Percentiles rank a stretch among this genome's conserved stretches.
phyloP scores from a whole-genome alignment of 2,113 vertebrate species.

The Edolisoma coerulescens region DNA sequence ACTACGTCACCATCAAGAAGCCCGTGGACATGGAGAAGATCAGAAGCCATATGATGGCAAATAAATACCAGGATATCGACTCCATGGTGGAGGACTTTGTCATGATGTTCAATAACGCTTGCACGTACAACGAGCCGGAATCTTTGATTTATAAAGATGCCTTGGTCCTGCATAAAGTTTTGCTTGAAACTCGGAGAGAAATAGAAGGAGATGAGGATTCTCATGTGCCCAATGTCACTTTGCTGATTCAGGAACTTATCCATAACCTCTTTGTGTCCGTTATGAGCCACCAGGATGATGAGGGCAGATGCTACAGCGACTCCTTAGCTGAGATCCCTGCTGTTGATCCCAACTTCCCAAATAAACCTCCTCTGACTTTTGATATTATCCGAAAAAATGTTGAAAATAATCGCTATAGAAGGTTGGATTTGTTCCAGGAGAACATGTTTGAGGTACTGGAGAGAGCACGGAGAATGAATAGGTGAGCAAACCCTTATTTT shows the following conservation, averaged over 20 bases:
- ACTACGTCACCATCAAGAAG: conserved; percentile 96
- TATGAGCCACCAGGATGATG: conserved; percentile 96
- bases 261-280: conserved; percentile 98
- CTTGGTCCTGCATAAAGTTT: conserved; percentile 90
- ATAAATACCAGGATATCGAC: conserved; percentile 98
- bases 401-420: conserved; percentile 89
- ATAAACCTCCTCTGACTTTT: conserved; percentile 88
- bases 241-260: conserved; percentile 95
- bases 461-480: conserved; percentile 90
- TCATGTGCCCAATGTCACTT: conserved; percentile 91
- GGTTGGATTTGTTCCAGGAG: conserved; percentile 96
- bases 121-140: conserved; percentile 96
- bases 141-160: conserved; percentile 98
- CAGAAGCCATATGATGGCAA: conserved; percentile 96
- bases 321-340: conserved; percentile 95
- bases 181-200: conserved; percentile 90
- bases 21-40: conserved; percentile 98
- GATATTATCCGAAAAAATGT: conserved; percentile 93
- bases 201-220: conserved; percentile 94
- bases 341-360: conserved; percentile 83
- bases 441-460: conserved; percentile 99
- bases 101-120: conserved; percentile 99
- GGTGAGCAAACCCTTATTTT: conserved; percentile 71
- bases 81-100: conserved; percentile 97
- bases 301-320: conserved; percentile 98